Conservation (phyloP, 92 coral and sea anemone genomes). For the Porites divaricata region DNA sequence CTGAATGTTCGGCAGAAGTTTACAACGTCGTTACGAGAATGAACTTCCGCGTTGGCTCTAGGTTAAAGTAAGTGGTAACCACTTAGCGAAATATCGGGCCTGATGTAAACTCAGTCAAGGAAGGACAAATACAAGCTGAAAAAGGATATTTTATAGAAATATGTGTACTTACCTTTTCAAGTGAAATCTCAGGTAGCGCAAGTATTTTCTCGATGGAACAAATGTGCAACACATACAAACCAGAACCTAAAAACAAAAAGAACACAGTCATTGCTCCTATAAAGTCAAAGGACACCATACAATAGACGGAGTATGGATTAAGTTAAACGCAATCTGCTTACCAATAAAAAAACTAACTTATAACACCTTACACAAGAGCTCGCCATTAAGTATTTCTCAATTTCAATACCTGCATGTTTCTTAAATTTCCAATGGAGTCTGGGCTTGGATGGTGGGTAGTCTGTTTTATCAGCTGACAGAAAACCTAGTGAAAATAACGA, state of each 20-base stretch:
- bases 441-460: slow-evolving; percentile 89
- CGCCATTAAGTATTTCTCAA: not conserved
- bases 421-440: slow-evolving; percentile 92
- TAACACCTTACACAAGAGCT: not conserved
- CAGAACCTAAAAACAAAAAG: slow-evolving; percentile 66
- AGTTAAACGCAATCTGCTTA: too few relatives aligned
- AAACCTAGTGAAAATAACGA: slow-evolving; percentile 66
- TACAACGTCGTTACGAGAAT: too few relatives aligned
- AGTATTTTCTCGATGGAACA: slow-evolving; percentile 93
- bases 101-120: not conserved
- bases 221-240: slow-evolving; percentile 99
- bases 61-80: too few relatives aligned
- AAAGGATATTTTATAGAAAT: not conserved
- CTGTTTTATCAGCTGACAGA: slow-evolving; percentile 94
- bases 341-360: too few relatives aligned
- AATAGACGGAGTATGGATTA: too few relatives aligned
- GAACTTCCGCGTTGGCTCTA: too few relatives aligned
- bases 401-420: slow-evolving; percentile 89
- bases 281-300: too few relatives aligned
- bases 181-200: slow-evolving; percentile 88
- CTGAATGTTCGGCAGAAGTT: too few relatives aligned
- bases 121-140: not conserved
- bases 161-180: slow-evolving; percentile 77
- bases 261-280: not conserved
- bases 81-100: too few relatives aligned